These are phyloP conservation scores for Theonella swinhoei DNA, from an alignment of 37 sponge, comb jelly and placozoan genomes.

Conservation along the genomic window DNA sequence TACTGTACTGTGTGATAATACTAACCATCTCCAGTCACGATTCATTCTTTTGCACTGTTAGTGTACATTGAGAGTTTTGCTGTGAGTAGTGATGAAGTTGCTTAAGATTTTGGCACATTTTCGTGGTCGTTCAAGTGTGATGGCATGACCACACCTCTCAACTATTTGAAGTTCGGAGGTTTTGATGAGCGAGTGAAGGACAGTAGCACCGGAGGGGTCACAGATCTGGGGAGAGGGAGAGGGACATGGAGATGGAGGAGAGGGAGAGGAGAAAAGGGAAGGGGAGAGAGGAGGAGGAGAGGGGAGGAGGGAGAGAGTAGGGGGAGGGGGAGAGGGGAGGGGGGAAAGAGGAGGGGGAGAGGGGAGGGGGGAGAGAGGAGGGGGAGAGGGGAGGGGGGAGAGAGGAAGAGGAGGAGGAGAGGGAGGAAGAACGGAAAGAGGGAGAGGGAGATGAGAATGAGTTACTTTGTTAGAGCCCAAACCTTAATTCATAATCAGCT, in stretches of 20 bases:
- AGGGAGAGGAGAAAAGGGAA: constrained; percentile 33
- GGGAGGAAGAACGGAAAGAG: background rate
- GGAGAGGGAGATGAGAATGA: too few relatives aligned
- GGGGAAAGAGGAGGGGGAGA: too few relatives aligned
- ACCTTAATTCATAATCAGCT: background rate
- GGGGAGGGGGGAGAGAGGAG: too few relatives aligned
- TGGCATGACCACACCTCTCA: constrained; percentile 76
- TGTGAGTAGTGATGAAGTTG: constrained; percentile 66
- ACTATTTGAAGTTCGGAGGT: constrained; percentile 43
- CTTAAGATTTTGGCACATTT: constrained; percentile 60
- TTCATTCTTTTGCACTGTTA: too few relatives aligned
- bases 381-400: background rate
- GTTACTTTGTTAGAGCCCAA: background rate
- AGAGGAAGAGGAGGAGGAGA: background rate
- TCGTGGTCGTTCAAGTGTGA: constrained; percentile 64
- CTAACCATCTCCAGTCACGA: too few relatives aligned
- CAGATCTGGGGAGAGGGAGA: constrained; percentile 49
- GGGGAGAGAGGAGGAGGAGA: constrained; percentile 41
- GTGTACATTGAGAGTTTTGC: too few relatives aligned
- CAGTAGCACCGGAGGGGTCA: constrained; percentile 63
- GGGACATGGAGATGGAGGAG: too few relatives aligned
- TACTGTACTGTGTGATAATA: too few relatives aligned
- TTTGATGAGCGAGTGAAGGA: constrained; percentile 43
- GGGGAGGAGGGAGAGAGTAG: constrained; percentile 51
- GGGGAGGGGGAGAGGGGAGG: background rate